Conservation (phyloP, 2,888 invertebrate genomes). For the Polylopha cassiicola region DNA sequence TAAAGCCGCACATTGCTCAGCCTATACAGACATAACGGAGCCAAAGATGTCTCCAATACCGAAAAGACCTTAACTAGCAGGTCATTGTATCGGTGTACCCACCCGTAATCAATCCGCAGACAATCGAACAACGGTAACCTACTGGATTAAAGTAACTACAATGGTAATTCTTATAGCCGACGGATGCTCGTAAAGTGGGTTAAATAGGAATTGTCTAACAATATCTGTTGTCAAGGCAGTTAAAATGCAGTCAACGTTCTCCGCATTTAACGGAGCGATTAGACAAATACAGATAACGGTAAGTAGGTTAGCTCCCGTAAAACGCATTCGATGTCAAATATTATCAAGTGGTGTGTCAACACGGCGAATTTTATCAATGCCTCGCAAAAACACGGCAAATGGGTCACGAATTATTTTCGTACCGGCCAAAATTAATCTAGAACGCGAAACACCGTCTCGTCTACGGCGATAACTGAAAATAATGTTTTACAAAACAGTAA, state of each 20-base stretch:
- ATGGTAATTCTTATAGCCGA: conserved; percentile 24
- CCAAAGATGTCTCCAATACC: conserved; percentile 4
- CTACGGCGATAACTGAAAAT: conserved; percentile 48
- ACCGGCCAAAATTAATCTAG: conserved; percentile 37
- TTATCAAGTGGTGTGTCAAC: conserved; percentile 67
- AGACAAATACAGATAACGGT: conserved; percentile 66
- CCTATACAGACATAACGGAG: conserved; percentile 29
- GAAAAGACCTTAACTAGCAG: conserved; percentile 16
- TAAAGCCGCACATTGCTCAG: conserved; percentile 39
- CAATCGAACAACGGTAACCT: conserved; percentile 34
- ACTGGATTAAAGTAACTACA: conserved; percentile 17
- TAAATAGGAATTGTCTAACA: conserved; percentile 21
- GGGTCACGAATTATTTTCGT: conserved; percentile 60
- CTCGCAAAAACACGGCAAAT: conserved; percentile 49
- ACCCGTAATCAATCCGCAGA: conserved; percentile 46
- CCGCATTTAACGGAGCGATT: conserved; percentile 39
- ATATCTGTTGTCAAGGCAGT: conserved; percentile 19
- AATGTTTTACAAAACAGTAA: conserved; percentile 27
- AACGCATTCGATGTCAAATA: conserved; percentile 62
- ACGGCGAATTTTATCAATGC: conserved; percentile 65
- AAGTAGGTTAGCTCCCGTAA: conserved; percentile 71
- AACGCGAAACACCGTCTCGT: conserved; percentile 43
- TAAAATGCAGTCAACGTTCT: conserved; percentile 23
- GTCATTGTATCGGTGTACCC: conserved; percentile 17
- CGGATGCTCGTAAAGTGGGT: conserved; percentile 24